Base-by-base conservation (phyloP, 2,888 invertebrate species). In the Pseudanteris insignis region DNA sequence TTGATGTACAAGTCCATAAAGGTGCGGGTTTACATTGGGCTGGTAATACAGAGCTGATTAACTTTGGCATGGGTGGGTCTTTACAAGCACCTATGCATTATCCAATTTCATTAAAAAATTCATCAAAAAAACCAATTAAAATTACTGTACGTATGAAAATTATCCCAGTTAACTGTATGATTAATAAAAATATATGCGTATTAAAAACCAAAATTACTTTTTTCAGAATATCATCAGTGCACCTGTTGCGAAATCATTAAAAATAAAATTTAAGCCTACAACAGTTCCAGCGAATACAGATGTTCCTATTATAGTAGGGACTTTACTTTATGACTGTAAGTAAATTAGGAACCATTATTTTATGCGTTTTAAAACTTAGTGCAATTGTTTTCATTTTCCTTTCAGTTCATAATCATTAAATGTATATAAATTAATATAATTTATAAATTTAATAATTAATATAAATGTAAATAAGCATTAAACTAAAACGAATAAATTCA, bases 21-120 rank as follows among this genome's bases (percentile, higher is more conserved):
- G 81, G 83, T 48, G 85, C 89, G 64, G 90, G 92, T 38, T 83
- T 93, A 54, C 92, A 90, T 81, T 86, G 90, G 67, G 87, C 90
- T n/a, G 87, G 88, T 73, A 86, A 86, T 47, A 75, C 78, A 8
- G 87, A 88, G 69, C 80, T 88, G 54, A 82, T 94, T 21, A 92
- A 94, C 81, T 93, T 94, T 81, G 94, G 94, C 21, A 85, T 91
- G 58, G 84, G 92, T 38, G 88, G 91, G 38, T 88, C 88, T 15
- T 80, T 86, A 47, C 89, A 91, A 74, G 81, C 84, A 38, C 86
- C 89, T 5, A 85, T 82, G 73, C 81, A 82, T 50, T 80, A 86
- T 59, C 86, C 86, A 67, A 82, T 89, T 69, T 85, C 84, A 75
- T 85, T 91, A 33, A 84, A 86, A 68, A 91, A 88, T 75, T 88